These are phyloP conservation scores for Adoxophyes honmai DNA, from an alignment of 1,140 invertebrate species.

Conservation along the genomic window DNA sequence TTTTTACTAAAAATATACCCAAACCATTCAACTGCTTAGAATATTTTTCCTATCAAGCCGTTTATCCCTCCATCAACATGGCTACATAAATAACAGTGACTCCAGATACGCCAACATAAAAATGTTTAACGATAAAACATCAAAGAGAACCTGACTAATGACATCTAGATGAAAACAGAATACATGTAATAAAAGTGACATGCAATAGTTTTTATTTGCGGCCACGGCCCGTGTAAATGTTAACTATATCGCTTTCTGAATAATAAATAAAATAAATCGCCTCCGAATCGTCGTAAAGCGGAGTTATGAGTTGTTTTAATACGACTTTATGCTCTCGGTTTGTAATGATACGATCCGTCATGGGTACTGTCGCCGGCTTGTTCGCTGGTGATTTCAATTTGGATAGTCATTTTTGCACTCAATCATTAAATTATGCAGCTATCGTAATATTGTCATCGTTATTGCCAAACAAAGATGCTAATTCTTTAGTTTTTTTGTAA, in stretches of 20 bases:
- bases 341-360: background rate
- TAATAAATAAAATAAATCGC: conserved; percentile 43
- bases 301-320: background rate
- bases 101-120: conserved; percentile 60
- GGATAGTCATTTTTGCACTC: background rate
- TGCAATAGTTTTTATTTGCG: conserved; percentile 49
- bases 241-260: conserved; percentile 29
- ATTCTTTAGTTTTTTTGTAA: too few relatives aligned
- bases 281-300: conserved; percentile 12
- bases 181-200: conserved; percentile 69
- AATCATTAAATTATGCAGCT: too few relatives aligned
- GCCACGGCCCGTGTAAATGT: conserved; percentile 34
- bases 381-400: background rate
- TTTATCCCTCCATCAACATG: conserved; percentile 57
- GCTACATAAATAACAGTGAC: conserved; percentile 50
- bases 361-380: background rate
- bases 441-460: too few relatives aligned
- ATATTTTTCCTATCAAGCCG: conserved; percentile 39
- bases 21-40: conserved; percentile 34
- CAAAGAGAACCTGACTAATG: conserved; percentile 68
- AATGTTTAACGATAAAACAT: conserved; percentile 67
- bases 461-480: too few relatives aligned
- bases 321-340: background rate
- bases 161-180: conserved; percentile 70
- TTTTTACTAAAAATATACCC: conserved; percentile 37